Base-by-base conservation (phyloP, 2,888 invertebrate species). In the Leptura quadrifasciata region DNA sequence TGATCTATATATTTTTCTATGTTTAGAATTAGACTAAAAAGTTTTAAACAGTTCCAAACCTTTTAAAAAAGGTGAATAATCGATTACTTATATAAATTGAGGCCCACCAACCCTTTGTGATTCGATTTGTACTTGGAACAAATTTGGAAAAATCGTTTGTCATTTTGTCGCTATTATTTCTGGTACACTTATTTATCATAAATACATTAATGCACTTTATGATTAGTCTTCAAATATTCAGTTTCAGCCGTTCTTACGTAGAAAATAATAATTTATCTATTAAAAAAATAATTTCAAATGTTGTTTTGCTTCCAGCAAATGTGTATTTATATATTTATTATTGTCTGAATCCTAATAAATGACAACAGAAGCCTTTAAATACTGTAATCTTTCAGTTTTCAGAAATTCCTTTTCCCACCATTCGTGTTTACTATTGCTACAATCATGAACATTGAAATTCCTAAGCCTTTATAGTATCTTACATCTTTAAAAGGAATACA, bases 301-400 rank as follows among this genome's bases (percentile, higher is more conserved):
- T 2, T 47, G 47, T n/a, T 15, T 47, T 4, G n/a, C 4, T 47
- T n/a, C 3, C 5, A 12, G 47, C 4, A n/a, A 47, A 47, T 5
- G 12, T 15, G n/a, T 5, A 15, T 15, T 47, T 47, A 47, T n/a
- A 47, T n/a, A 47, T 47, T 47, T 47, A 47, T 47, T n/a, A 47
- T 47, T 47, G 47, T 47, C n/a, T n/a, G 15, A 47, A 47, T 47
- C 47, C 47, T n/a, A 47, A 47, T 47, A 47, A 47, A 47, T 47
- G 47, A 17, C 47, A 12, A 47, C n/a, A 12, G 15, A 39, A 47
- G 15, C 47, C n/a, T 47, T 47, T n/a, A 47, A 47, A 2, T 6
- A 2, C n/a, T 47, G 15, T n/a, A 47, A 47, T 47, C 47, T 47
- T 47, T 47, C 47, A 47, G 47, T n/a, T n/a, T n/a, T 6, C 15